phyloP scores from a whole-genome alignment of 2,113 vertebrate species.

The Cephalopholis sonnerati region DNA sequence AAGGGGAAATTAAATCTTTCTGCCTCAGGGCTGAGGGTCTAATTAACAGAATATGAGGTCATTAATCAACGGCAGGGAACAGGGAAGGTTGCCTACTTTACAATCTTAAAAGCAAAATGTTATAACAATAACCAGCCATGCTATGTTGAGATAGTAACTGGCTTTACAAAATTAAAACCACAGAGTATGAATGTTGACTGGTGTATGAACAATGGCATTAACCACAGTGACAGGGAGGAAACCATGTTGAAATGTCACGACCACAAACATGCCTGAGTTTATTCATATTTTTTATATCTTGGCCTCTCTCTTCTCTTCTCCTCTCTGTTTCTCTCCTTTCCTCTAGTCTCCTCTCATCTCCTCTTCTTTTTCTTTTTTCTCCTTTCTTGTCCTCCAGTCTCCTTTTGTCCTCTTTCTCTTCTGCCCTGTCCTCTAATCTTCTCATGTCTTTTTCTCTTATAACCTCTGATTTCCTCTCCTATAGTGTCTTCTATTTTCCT shows the following conservation, averaged over 20 bases:
- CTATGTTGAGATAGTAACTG: conserved; percentile 66
- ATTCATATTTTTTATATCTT: background rate
- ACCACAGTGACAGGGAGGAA: background rate
- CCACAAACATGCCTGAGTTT: conserved; percentile 2
- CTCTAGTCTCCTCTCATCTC: background rate
- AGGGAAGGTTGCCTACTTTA: conserved; percentile 81
- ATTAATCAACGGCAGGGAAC: conserved; percentile 93
- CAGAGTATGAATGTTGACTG: conserved; percentile 35
- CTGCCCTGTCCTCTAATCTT: background rate
- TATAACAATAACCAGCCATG: conserved; percentile 60
- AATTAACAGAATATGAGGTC: conserved; percentile 98
- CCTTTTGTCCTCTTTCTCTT: background rate
- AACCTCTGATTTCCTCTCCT: background rate
- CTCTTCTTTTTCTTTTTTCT: background rate
- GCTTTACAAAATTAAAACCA: conserved; percentile 37
- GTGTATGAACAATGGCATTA: background rate
- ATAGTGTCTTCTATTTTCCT: background rate
- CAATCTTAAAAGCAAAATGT: conserved; percentile 76
- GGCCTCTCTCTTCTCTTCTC: background rate
- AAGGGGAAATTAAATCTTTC: conserved; percentile 92
- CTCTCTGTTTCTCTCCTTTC: background rate
- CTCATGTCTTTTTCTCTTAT: background rate
- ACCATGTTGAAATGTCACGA: background rate
- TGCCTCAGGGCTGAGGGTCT: conserved; percentile 88
- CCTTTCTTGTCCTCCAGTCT: background rate